A percentile compares a stretch with the other conserved stretches of the same genome.
phyloP scores from a whole-genome alignment of 2,888 invertebrate species.

The Apotomis betuletana region DNA sequence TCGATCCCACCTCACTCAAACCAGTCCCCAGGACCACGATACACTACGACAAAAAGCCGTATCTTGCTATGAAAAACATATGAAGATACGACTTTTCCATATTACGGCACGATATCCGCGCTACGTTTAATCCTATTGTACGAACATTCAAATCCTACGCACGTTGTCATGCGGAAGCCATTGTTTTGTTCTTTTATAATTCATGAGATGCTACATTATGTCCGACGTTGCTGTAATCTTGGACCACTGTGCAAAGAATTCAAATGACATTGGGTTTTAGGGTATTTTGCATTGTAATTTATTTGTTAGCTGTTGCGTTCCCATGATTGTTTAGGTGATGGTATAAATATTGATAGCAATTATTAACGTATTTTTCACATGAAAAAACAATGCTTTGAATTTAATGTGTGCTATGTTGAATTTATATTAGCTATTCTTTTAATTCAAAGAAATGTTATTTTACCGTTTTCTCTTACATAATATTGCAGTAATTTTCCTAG shows the following conservation, averaged over 20 bases:
- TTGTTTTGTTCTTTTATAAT: conserved; percentile 69
- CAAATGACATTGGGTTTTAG: conserved; percentile 17
- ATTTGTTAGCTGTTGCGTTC: not conserved
- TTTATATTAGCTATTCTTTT: no score
- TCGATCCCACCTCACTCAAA: not conserved
- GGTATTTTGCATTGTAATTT: conserved; percentile 26
- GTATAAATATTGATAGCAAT: not conserved
- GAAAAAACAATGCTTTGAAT: not conserved
- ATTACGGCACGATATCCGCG: not conserved
- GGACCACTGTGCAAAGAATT: conserved; percentile 37
- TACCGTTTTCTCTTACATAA: no score
- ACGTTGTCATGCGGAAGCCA: conserved; percentile 62
- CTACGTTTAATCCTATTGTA: conserved; percentile 50
- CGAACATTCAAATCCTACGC: conserved; percentile 53
- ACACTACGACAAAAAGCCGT: not conserved
- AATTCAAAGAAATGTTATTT: no score
- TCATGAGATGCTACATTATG: conserved; percentile 62
- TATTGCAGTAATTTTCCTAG: no score
- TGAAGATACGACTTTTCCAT: no score
- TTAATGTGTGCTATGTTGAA: not conserved
- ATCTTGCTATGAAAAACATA: not conserved
- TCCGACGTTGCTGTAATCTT: conserved; percentile 58
- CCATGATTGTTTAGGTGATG: not conserved
- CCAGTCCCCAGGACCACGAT: not conserved
- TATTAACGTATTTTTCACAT: not conserved